Percentiles rank a stretch among this genome's conserved stretches.
Evolutionary conservation across 2,888 invertebrate species (phyloP).

Genomic region (Clunio marinus): DNA sequence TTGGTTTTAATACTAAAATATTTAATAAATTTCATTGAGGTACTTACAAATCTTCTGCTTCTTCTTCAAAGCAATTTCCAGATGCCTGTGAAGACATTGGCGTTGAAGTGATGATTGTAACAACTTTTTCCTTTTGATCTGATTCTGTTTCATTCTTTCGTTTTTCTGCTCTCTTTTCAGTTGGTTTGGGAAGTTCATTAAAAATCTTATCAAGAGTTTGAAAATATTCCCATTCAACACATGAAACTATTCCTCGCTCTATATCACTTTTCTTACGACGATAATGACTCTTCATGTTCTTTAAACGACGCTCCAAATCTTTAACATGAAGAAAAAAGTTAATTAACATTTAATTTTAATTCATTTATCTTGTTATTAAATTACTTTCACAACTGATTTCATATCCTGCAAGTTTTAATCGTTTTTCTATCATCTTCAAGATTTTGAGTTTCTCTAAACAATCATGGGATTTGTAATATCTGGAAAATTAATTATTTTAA

Average conservation of each 20-base stretch:
- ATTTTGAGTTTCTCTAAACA: not conserved
- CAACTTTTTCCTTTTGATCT: not conserved
- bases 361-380: too few relatives aligned
- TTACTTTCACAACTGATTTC: too few relatives aligned
- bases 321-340: too few relatives aligned
- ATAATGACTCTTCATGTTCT: slow-evolving; percentile 15
- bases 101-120: too few relatives aligned
- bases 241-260: not conserved
- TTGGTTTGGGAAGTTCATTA: not conserved
- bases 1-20: too few relatives aligned
- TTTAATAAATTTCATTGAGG: too few relatives aligned
- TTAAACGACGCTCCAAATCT: slow-evolving; percentile 4
- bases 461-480: not conserved
- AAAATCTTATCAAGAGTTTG: not conserved
- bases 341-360: too few relatives aligned
- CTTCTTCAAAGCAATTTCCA: too few relatives aligned
- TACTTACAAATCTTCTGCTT: too few relatives aligned
- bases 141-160: not conserved
- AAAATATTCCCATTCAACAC: slow-evolving; percentile 15
- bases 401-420: not conserved
- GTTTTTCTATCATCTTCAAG: not conserved
- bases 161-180: not conserved
- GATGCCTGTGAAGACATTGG: too few relatives aligned
- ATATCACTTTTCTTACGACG: not conserved
- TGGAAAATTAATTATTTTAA: too few relatives aligned